phyloP scores from a whole-genome alignment of 2,113 vertebrate species.

The Meleagris gallopavo region DNA sequence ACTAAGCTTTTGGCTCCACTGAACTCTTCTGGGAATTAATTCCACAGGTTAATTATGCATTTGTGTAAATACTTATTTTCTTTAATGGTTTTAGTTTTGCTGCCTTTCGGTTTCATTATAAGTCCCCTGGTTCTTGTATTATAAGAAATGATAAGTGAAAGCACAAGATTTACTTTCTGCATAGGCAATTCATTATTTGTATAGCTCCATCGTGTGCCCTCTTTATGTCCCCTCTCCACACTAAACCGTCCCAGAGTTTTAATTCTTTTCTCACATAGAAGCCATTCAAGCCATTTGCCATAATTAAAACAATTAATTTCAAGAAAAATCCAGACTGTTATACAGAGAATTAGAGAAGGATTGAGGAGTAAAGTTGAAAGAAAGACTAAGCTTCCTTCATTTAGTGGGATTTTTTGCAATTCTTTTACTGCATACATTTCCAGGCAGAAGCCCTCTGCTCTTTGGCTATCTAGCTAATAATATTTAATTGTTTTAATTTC shows the following conservation, averaged over 20 bases:
- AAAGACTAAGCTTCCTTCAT: background rate
- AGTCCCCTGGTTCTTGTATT: conserved; percentile 44
- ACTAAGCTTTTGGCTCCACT: conserved; percentile 4
- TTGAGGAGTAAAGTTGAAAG: background rate
- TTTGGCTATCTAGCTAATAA: conserved; percentile 25
- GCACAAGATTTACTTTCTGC: conserved; percentile 54
- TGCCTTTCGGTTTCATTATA: conserved; percentile 24
- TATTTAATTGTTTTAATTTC: conserved; percentile 40
- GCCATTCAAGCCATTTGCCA: conserved; percentile 48
- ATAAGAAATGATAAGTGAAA: conserved; percentile 4
- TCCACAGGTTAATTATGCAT: conserved; percentile 60
- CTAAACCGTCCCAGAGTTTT: conserved; percentile 44
- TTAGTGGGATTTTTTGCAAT: background rate
- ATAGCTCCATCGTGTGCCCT: conserved; percentile 46
- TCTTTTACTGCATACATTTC: background rate
- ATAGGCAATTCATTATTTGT: conserved; percentile 32
- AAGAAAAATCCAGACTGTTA: background rate
- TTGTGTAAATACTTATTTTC: conserved; percentile 70
- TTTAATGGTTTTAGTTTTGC: conserved; percentile 48
- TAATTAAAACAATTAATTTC: conserved; percentile 74
- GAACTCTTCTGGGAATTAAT: background rate
- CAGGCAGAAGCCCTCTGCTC: background rate
- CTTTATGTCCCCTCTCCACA: conserved; percentile 38
- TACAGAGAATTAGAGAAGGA: conserved; percentile 27
- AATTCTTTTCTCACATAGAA: conserved; percentile 51